phyloP scores from a whole-genome alignment of 1,140 invertebrate species.

The Drosophila punjabiensis region DNA sequence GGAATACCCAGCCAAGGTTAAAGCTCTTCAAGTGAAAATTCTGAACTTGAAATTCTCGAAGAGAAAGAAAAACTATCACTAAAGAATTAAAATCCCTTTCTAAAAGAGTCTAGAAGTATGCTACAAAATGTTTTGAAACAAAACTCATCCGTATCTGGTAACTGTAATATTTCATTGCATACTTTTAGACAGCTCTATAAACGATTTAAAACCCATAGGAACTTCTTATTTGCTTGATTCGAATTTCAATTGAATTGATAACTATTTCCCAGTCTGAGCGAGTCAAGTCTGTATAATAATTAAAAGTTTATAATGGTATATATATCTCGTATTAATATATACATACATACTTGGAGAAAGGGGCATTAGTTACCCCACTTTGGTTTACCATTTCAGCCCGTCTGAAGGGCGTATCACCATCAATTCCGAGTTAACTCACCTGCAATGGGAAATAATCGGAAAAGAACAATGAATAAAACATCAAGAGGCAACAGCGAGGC shows the following conservation, averaged over 20 bases:
- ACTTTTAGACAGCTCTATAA: neutral
- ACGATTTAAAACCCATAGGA: neutral
- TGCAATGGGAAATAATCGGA: conserved; percentile 35
- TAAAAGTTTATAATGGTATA: neutral
- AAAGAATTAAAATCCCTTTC: neutral
- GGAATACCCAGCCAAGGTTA: neutral
- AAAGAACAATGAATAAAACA: conserved; percentile 49
- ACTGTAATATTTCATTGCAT: neutral
- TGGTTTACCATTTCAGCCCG: neutral
- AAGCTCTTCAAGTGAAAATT: conserved; percentile 6
- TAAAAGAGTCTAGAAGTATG: neutral
- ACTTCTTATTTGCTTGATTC: neutral
- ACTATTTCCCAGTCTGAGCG: neutral
- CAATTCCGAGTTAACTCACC: conserved; percentile 46
- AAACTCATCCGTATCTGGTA: neutral
- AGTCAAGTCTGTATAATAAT: neutral
- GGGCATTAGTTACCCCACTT: neutral
- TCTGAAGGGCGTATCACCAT: conserved; percentile 27
- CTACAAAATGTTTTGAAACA: neutral
- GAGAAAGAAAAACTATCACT: neutral
- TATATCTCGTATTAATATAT: neutral
- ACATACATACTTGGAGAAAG: neutral
- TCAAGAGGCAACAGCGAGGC: conserved; percentile 7
- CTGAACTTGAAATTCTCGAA: conserved; percentile 19
- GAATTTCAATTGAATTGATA: neutral